Conservation (phyloP, 2,888 invertebrate genomes). For the Ceramica pisi region DNA sequence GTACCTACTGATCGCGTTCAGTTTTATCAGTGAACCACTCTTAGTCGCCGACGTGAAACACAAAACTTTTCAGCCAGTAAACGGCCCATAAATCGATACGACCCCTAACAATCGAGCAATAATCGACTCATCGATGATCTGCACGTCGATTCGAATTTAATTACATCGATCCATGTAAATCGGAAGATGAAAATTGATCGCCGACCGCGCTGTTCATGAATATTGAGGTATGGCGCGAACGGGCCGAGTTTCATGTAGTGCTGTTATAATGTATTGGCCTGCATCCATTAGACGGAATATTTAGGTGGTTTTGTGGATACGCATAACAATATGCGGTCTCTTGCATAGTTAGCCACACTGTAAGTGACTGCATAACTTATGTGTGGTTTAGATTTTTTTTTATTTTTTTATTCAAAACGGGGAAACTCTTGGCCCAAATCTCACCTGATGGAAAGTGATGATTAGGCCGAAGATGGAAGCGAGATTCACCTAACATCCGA, state of each 20-base stretch:
- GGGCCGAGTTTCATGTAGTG: conserved; percentile 59
- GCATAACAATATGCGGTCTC: not conserved
- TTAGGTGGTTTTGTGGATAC: not conserved
- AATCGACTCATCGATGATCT: conserved; percentile 36
- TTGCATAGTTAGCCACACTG: no score
- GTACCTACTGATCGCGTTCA: no score
- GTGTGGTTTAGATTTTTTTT: not conserved
- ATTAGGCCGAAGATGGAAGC: no score
- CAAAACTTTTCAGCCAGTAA: not conserved
- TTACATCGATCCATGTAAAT: conserved; percentile 66
- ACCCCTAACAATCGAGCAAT: conserved; percentile 23
- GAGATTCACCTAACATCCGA: no score
- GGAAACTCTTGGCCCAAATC: no score
- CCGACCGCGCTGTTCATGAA: conserved; percentile 63
- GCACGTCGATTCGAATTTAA: conserved; percentile 61
- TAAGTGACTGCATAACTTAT: no score
- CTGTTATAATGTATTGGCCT: conserved; percentile 46
- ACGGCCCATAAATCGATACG: conserved; percentile 11
- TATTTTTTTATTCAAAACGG: no score
- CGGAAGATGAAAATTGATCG: conserved; percentile 67
- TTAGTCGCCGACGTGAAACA: not conserved
- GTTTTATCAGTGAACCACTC: no score
- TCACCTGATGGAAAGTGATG: no score
- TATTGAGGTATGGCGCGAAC: conserved; percentile 60
- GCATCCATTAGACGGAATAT: conserved; percentile 35